phyloP scores from a whole-genome alignment of 2,888 invertebrate genomes.

The Petrophora chlorosata region DNA sequence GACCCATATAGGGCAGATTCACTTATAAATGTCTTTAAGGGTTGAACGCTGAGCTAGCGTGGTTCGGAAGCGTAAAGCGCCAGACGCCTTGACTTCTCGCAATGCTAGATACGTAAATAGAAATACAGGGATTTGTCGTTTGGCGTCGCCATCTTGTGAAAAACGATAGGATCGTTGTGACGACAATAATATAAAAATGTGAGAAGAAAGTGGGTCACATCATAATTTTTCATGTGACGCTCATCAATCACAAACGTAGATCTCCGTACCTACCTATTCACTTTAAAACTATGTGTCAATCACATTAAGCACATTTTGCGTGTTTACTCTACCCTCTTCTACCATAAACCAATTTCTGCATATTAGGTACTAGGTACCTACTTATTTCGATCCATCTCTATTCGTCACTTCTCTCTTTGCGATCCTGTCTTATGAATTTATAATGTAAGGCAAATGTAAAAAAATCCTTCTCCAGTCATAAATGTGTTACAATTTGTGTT shows the following conservation, averaged over 20 bases:
- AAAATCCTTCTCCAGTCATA: too few species aligned
- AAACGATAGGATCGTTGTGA: slow-evolving; percentile 80
- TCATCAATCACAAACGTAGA: slow-evolving; percentile 16
- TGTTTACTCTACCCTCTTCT: too few species aligned
- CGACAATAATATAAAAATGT: slow-evolving; percentile 71
- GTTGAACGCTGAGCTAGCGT: slow-evolving; percentile 28
- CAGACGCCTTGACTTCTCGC: slow-evolving; percentile 53
- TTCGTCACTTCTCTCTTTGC: too few species aligned
- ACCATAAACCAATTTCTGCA: too few species aligned
- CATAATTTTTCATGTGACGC: slow-evolving; percentile 11
- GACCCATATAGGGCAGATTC: slow-evolving; percentile 51
- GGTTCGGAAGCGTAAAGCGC: slow-evolving; percentile 32
- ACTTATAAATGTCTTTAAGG: slow-evolving; percentile 14
- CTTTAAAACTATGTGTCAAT: too few species aligned
- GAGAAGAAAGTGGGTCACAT: slow-evolving; percentile 64
- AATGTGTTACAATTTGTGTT: too few species aligned
- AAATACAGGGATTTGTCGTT: slow-evolving; percentile 82
- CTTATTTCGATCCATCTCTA: too few species aligned
- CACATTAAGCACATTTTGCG: too few species aligned
- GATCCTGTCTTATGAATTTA: too few species aligned
- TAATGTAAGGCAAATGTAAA: too few species aligned
- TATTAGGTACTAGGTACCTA: too few species aligned
- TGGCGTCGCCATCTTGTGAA: slow-evolving; percentile 83
- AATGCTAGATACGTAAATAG: slow-evolving; percentile 81
- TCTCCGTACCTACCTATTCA: not conserved